Conservation (phyloP, 2,797 vertebrate genomes). For the Cryptoblepharus egeriae region DNA sequence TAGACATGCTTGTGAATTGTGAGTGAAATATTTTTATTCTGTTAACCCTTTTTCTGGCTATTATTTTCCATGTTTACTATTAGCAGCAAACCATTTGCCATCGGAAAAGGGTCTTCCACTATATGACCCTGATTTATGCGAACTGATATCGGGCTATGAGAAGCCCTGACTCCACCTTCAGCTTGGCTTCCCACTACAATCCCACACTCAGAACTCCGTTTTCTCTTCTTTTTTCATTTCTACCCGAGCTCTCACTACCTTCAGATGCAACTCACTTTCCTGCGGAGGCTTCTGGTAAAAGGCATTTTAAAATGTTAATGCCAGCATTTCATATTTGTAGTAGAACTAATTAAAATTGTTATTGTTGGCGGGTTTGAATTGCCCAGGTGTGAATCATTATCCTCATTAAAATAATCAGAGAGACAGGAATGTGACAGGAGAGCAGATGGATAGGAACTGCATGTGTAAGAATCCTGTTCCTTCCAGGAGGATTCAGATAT, state of each 20-base stretch:
- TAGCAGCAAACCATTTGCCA: no score
- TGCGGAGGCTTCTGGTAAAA: constrained; percentile 48
- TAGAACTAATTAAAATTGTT: constrained; percentile 79
- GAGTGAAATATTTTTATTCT: no score
- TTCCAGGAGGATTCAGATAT: not conserved
- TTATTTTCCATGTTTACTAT: no score
- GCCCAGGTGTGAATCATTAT: constrained; percentile 81
- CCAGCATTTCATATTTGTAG: constrained; percentile 72
- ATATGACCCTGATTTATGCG: no score
- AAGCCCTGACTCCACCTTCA: not conserved
- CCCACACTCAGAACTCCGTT: not conserved
- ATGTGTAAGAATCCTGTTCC: constrained; percentile 25
- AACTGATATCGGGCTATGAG: not conserved
- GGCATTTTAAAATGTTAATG: constrained; percentile 73
- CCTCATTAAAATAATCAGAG: constrained; percentile 79
- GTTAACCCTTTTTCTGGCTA: no score
- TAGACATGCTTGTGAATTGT: no score
- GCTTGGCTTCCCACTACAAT: not conserved
- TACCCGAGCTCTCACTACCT: not conserved
- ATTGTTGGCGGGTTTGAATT: constrained; percentile 75
- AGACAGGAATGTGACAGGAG: constrained; percentile 72
- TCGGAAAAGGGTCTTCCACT: no score
- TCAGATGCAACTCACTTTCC: constrained; percentile 7
- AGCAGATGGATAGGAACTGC: constrained; percentile 71
- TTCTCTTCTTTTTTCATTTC: not conserved